phyloP scores from a whole-genome alignment of 2,113 vertebrate genomes.

The Corvus cornix region DNA sequence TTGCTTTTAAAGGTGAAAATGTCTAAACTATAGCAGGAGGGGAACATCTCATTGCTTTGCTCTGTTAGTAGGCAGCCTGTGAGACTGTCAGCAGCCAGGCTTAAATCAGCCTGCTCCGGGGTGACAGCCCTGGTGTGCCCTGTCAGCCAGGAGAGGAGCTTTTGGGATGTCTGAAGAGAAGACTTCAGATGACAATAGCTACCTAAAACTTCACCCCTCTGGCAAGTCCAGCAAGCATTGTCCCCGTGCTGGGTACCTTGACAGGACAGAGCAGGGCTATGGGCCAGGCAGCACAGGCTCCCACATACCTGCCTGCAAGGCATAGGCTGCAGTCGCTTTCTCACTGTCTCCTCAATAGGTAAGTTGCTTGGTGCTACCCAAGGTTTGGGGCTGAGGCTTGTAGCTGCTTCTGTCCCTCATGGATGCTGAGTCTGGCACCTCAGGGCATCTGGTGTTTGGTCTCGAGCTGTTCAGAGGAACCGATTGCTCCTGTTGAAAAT shows the following conservation, averaged over 20 bases:
- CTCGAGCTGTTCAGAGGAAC: not conserved
- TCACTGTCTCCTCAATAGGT: not conserved
- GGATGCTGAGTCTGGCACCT: not conserved
- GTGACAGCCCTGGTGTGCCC: not conserved
- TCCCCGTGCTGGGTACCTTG: not conserved
- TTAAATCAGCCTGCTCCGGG: not conserved
- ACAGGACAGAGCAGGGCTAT: not conserved
- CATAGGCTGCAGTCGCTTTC: not conserved
- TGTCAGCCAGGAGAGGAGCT: not conserved
- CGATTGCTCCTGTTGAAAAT: not conserved
- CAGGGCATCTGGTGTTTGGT: not conserved
- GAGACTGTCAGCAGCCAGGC: not conserved
- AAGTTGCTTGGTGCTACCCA: not conserved
- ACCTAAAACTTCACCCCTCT: not conserved
- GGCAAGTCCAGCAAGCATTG: not conserved
- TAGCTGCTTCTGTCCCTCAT: not conserved
- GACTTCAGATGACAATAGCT: not conserved
- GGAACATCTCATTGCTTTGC: not conserved
- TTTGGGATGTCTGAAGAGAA: not conserved
- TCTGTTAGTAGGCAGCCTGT: not conserved
- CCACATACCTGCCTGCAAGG: not conserved
- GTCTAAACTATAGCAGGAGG: not conserved
- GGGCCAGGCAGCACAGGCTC: accelerated
- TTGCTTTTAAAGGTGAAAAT: not conserved
- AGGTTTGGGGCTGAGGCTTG: not conserved